Evolutionary conservation across 2,888 invertebrate species (phyloP), one percentile per base, ranked within the genome.

Genomic region (Brenthis ino): DNA sequence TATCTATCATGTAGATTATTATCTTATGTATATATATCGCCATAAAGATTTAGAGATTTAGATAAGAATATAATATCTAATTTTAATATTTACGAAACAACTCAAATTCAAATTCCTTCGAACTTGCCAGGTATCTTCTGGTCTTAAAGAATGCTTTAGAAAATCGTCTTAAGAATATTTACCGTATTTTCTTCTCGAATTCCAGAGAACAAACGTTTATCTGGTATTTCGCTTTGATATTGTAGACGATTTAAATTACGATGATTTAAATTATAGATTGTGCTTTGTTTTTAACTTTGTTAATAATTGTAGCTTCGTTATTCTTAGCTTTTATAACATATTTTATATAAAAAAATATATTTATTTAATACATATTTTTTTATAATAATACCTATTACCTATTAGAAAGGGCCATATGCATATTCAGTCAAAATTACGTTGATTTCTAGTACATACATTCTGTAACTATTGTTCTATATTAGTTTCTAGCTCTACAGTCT

Each of bases 141-240:
- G 60, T 60, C n/a, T 28, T n/a, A 28, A 60, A 50, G 50, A 50
- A 60, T 60, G 60, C 50, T 12, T 60, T 20, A 60, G 60, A 50
- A 60, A 60, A 60, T 28, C 50, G 47, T 16, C 50, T 50, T 60
- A n/a, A 60, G 33, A 60, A 60, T 63, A 63, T 54, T 63, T 63
- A 53, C 43, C 63, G 53, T 53, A 14, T 14, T 63, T 43, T 43
- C 37, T 43, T 43, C 63, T 63, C 63, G 37, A 51, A 63, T 63
- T 63, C 63, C 53, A 53, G 16, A 63, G 53, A 54, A 54, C 53
- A 63, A 63, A 63, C 63, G 37, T 53, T 54, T 33, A 61, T 63
- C 43, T 43, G 63, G 63, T 53, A 63, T 63, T 63, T 63, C 63
- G 4, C 63, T 63, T 63, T 63, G 63, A 63, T 63, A 63, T 63